A percentile compares a stretch with the other conserved stretches of the same genome.
These are phyloP conservation scores for Brachyptera risi DNA, from an alignment of 2,888 invertebrate species.

Conservation along the genomic window DNA sequence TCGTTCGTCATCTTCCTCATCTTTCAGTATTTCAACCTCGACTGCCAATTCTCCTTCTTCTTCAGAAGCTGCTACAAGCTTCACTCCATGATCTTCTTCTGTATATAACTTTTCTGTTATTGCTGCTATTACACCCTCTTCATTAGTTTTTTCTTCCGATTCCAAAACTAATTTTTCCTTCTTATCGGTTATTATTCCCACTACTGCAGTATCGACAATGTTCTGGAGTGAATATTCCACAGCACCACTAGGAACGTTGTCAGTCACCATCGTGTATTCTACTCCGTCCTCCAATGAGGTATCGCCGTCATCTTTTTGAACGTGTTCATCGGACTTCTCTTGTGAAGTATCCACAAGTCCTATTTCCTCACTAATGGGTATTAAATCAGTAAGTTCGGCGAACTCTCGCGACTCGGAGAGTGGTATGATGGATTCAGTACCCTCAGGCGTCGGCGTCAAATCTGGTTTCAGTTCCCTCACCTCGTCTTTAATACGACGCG, in stretches of 20 bases:
- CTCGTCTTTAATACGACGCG: slow-evolving; percentile 49
- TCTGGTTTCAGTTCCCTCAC: slow-evolving; percentile 51
- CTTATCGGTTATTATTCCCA: not conserved
- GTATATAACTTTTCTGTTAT: not conserved
- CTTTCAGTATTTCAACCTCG: no score
- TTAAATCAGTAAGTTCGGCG: slow-evolving; percentile 24
- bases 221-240: no score
- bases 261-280: not conserved
- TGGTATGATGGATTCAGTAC: slow-evolving; percentile 32
- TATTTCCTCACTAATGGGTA: slow-evolving; percentile 18
- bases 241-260: not conserved
- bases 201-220: not conserved
- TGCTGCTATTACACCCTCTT: not conserved
- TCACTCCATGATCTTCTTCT: not conserved
- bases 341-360: not conserved
- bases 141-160: not conserved
- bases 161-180: not conserved
- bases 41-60: no score
- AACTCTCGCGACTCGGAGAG: slow-evolving; percentile 27
- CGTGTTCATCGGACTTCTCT: not conserved
- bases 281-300: not conserved
- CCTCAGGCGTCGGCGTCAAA: slow-evolving; percentile 50
- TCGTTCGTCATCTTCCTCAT: not conserved
- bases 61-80: not conserved
- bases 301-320: slow-evolving; percentile 9